A percentile compares a stretch with the other conserved stretches of the same genome.
phyloP scores from a whole-genome alignment of 2,888 invertebrate genomes.

The Melanostoma mellinum region DNA sequence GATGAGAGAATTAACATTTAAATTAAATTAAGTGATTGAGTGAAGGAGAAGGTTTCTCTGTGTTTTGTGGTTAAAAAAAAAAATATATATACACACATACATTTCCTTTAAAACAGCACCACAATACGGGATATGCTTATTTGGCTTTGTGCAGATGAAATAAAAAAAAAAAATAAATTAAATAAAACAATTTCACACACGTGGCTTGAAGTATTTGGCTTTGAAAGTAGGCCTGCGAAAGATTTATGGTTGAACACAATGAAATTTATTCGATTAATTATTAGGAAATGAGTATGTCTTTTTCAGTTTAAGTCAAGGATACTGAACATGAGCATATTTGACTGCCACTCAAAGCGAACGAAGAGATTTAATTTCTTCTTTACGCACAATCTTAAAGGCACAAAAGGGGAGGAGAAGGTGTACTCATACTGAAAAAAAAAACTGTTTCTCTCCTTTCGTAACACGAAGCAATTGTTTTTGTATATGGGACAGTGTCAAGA shows the following conservation, averaged over 20 bases:
- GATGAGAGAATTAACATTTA: constrained; percentile 65
- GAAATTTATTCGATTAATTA: neutral
- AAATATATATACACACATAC: neutral
- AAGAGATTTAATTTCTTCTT: too few species aligned
- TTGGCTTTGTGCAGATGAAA: constrained; percentile 14
- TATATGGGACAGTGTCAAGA: too few species aligned
- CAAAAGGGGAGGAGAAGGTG: too few species aligned
- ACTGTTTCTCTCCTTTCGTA: too few species aligned
- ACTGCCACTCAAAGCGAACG: too few species aligned
- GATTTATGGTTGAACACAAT: constrained; percentile 14
- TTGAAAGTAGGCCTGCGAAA: neutral
- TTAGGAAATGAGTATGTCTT: neutral
- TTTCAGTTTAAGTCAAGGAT: too few species aligned
- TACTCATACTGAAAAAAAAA: too few species aligned
- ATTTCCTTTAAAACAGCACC: too few species aligned
- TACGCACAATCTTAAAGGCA: too few species aligned
- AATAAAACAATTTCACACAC: constrained; percentile 10
- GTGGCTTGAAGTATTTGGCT: neutral
- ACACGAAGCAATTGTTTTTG: too few species aligned
- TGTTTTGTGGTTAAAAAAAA: constrained; percentile 10
- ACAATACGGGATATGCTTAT: neutral
- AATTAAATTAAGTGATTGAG: constrained; percentile 62
- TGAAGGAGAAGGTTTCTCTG: neutral
- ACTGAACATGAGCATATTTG: too few species aligned
- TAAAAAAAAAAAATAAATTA: neutral